Base-by-base conservation (phyloP, 2,113 vertebrate species). In the Crotalus tigris region DNA sequence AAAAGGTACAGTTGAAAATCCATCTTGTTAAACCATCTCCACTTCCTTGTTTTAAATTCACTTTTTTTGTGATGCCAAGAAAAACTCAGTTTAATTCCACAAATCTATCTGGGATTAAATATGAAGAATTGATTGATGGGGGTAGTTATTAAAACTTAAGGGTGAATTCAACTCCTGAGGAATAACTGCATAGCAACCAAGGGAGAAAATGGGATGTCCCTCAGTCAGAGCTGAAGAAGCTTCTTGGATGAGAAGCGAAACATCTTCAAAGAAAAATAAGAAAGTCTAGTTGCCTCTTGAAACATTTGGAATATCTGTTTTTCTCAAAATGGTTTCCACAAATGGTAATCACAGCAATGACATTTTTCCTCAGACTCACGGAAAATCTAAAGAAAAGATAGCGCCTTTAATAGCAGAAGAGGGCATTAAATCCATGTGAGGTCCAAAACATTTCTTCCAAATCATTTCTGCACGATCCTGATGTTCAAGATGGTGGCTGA, bases 81-180 rank as follows among this genome's bases (percentile, higher is more conserved):
- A 81, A 81, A 33, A 81, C 33, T 81, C 5, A 5, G 4, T 69
- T 69, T 69, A 69, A 69, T 69, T 95, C 92, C 87, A 49, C 91
- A 39, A 59, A 29, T 95, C 96, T 94, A 94, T 86, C 89, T 90
- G 95, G 95, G 17, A 46, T 92, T 96, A 91, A 91, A 92, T 69
- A 93, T 94, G 90, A 90, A 94, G 96, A 97, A 97, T 92, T 96
- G 95, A 95, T 91, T 93, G 94, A 93, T 96, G 94, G 91, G 90
- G 93, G 61, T 89, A 95, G 91, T 95, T 95, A 95, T 96, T 96
- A 97, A 96, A 96, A 96, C 88, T 59, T 96, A 90, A 94, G 96
- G 93, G 91, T 87, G 97, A 94, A 95, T 93, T 81, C 69, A n/a
- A 95, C 33, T 97, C 95, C 93, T 88, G 93, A 87, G 87, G 96